These are phyloP conservation scores for Hypothenemus hampei DNA, from an alignment of 1,140 invertebrate species.

Conservation along the genomic window DNA sequence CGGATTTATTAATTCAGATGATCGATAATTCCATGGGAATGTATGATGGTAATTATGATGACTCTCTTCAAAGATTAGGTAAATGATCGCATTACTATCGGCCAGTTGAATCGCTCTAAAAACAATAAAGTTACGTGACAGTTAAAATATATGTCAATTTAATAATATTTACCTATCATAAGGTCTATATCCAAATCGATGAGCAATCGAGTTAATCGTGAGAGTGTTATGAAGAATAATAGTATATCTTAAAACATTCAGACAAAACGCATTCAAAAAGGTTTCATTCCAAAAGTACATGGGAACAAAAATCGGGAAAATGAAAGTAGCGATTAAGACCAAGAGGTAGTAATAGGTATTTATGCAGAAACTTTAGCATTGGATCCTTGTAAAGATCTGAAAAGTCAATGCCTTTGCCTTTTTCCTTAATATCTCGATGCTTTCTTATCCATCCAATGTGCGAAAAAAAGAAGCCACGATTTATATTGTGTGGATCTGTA, in stretches of 20 bases:
- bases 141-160: neutral
- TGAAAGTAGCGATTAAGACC: conserved; percentile 76
- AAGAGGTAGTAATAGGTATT: conserved; percentile 80
- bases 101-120: conserved; percentile 67
- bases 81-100: conserved; percentile 64
- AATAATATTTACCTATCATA: conserved; percentile 74
- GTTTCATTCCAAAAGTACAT: conserved; percentile 81
- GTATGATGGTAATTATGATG: conserved; percentile 97
- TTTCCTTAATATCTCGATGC: conserved; percentile 82
- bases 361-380: conserved; percentile 82
- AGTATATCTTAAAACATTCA: conserved; percentile 80
- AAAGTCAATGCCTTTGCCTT: conserved; percentile 81
- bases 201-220: conserved; percentile 93
- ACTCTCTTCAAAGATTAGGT: conserved; percentile 75
- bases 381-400: conserved; percentile 83
- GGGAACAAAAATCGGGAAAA: conserved; percentile 80
- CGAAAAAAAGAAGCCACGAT: conserved; percentile 92
- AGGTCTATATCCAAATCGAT: conserved; percentile 85
- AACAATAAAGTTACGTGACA: conserved; percentile 16
- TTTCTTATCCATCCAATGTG: conserved; percentile 94
- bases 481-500: conserved; percentile 94
- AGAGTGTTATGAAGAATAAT: conserved; percentile 89
- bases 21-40: conserved; percentile 93
- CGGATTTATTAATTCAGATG: conserved; percentile 71
- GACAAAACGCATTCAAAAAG: conserved; percentile 72